A percentile compares a stretch with the other conserved stretches of the same genome.
Conservation (phyloP, 2,113 vertebrate species). For the Uria lomvia region DNA sequence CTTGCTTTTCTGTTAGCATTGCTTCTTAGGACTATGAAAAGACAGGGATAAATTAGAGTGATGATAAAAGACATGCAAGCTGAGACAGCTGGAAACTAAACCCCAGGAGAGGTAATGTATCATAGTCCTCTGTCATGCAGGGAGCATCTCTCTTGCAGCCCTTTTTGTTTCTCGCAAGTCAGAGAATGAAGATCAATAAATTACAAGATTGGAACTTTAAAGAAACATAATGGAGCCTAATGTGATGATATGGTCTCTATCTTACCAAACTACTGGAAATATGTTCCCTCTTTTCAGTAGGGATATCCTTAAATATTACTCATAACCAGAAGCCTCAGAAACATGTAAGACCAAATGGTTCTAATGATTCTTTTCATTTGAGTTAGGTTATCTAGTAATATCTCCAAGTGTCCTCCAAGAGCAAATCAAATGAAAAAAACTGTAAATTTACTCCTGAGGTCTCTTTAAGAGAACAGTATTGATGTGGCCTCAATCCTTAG, state of each 20-base stretch:
- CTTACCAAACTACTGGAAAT: not conserved
- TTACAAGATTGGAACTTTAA: not conserved
- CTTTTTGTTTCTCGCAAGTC: not conserved
- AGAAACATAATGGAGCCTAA: not conserved
- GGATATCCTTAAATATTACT: not conserved
- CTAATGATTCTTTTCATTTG: not conserved
- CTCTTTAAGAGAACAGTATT: not conserved
- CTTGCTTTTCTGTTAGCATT: not conserved
- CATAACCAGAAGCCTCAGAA: not conserved
- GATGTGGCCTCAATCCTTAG: not conserved
- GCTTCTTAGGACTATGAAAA: not conserved
- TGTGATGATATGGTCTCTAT: not conserved
- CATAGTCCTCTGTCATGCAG: not conserved
- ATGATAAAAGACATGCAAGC: not conserved
- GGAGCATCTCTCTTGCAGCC: not conserved
- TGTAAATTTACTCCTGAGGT: not conserved
- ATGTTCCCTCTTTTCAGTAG: not conserved
- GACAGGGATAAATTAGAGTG: not conserved
- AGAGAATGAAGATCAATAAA: not conserved
- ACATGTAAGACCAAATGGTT: not conserved
- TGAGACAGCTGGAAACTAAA: not conserved
- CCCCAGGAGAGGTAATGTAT: not conserved
- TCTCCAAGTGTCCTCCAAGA: not conserved
- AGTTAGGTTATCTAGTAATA: not conserved
- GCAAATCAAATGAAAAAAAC: not conserved